Evolutionary conservation across 2,113 vertebrate species (phyloP), one percentile per base, ranked within the genome.

Genomic region (Morone chrysops): DNA sequence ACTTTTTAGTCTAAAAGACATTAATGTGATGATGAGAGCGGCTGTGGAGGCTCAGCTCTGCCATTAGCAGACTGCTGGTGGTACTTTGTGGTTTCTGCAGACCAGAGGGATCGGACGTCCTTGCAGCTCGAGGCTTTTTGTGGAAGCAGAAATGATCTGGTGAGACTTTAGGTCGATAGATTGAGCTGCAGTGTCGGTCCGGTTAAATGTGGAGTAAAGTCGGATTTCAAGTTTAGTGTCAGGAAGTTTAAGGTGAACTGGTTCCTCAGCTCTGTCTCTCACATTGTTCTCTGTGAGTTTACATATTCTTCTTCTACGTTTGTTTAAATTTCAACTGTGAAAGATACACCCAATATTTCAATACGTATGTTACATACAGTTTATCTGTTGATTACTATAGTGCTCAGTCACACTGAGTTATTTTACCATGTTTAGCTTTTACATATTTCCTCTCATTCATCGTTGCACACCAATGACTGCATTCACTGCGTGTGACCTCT

Each of bases 121-220:
- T 73, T 2, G 16, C 80, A 76, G 73, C 50, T 62, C 31, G 54
- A 75, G n/a, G 40, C 18, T 25, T 31, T 47, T 1, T 31, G 51
- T 51, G 71, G 51, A 45, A 65, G n/a, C 36, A 59, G 18, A 50
- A 80, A 84, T 80, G 36, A 63, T 43, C 4, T 11, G 41, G 9
- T 20, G 53, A 60, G 6, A 74, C 31, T 65, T 62, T 17, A 18
- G 31, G 3, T 10, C 9, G 38, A 17, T 70, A 80, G 45, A 70
- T 60, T 51, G 38, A 59, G 82, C 70, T 11, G 56, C 69, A 31
- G 75, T n/a, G 60, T 31, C 62, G 4, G 16, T 40, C n/a, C 20
- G n/a, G 22, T n/a, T 69, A 36, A 25, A 22, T 10, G 2, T n/a
- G 14, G 43, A 73, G 43, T 8, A 5, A 25, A 6, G 22, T 6